A percentile compares a stretch with the other conserved stretches of the same genome.
Evolutionary conservation across 2,888 invertebrate genomes (phyloP).

Genomic region (Mythimna ferrago): DNA sequence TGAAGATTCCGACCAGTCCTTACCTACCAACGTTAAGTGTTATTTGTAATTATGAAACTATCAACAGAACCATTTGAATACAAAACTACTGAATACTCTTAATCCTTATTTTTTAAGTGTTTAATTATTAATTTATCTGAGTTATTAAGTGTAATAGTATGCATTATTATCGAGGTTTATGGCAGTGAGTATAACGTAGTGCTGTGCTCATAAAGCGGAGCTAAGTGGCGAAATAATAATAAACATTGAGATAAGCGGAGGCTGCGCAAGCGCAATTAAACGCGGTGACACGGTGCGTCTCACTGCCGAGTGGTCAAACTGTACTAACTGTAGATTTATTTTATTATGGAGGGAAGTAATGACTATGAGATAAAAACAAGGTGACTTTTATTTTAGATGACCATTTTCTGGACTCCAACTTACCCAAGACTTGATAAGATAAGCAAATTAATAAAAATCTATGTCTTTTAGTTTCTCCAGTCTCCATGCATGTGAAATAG

Average conservation of each 20-base stretch:
- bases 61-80: slow-evolving; percentile 32
- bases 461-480: neutral
- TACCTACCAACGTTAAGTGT: slow-evolving; percentile 41
- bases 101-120: slow-evolving; percentile 30
- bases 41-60: slow-evolving; percentile 52
- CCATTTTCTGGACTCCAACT: neutral
- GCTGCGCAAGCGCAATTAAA: slow-evolving; percentile 70
- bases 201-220: slow-evolving; percentile 13
- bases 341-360: neutral
- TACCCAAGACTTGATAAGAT: neutral
- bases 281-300: slow-evolving; percentile 52
- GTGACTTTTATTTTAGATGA: neutral
- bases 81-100: slow-evolving; percentile 49
- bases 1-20: slow-evolving; percentile 19
- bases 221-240: slow-evolving; percentile 60
- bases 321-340: slow-evolving; percentile 20
- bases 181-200: slow-evolving; percentile 19
- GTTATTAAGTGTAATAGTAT: slow-evolving; percentile 32
- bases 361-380: slow-evolving; percentile 11
- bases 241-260: slow-evolving; percentile 61
- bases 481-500: neutral
- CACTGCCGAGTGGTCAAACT: slow-evolving; percentile 20
- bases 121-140: slow-evolving; percentile 47
- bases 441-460: neutral
- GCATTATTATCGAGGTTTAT: slow-evolving; percentile 45